A percentile compares a stretch with the other conserved stretches of the same genome.
Conservation (phyloP, 2,888 invertebrate genomes). For the Phortica magna region DNA sequence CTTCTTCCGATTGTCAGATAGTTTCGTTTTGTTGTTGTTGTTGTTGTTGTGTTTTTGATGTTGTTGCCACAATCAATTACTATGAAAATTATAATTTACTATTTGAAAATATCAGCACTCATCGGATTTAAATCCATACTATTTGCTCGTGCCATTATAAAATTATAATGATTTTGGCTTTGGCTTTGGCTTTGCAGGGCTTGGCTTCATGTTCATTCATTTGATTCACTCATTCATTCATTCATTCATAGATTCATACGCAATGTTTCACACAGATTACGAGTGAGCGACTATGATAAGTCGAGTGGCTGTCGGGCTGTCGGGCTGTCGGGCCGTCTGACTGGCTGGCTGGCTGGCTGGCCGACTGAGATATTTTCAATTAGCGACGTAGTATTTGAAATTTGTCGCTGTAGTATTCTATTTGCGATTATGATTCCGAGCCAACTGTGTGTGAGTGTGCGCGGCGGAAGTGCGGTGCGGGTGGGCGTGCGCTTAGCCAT, state of each 20-base stretch:
- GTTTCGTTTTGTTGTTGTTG: not conserved
- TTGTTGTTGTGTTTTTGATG: not conserved
- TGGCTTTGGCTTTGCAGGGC: constrained; percentile 9
- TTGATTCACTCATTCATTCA: not conserved
- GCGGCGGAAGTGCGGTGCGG: not conserved
- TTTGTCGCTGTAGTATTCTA: not conserved
- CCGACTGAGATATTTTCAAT: constrained; percentile 10
- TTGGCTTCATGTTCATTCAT: not conserved
- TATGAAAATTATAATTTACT: constrained; percentile 1
- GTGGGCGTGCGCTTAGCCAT: not conserved
- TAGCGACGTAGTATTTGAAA: not conserved
- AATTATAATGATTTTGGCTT: not conserved
- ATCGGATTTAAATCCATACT: not conserved
- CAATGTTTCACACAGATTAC: not conserved
- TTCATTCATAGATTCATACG: constrained; percentile 15
- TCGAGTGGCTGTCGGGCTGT: no score
- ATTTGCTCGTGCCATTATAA: not conserved
- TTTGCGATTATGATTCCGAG: not conserved
- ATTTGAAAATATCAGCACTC: not conserved
- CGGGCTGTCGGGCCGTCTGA: not conserved
- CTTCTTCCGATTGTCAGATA: not conserved
- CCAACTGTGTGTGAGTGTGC: not conserved
- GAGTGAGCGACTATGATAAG: not conserved
- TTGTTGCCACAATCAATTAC: not conserved
- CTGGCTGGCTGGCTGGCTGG: not conserved